A percentile compares a stretch with the other conserved stretches of the same genome.
phyloP scores from a whole-genome alignment of 2,797 vertebrate species.

The Rhinatrema bivittatum region DNA sequence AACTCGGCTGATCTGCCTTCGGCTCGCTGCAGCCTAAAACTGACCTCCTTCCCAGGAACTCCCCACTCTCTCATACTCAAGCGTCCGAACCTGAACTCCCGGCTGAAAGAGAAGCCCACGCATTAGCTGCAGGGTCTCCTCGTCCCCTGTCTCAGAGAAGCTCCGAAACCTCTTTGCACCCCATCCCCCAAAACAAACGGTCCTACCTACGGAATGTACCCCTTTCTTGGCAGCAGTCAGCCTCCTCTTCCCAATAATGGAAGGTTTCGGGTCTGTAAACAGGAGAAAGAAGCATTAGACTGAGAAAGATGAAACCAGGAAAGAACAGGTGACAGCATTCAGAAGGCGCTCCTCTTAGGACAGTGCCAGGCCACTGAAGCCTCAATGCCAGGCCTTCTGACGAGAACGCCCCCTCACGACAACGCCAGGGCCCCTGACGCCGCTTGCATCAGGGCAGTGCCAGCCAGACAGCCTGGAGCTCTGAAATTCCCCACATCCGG shows the following conservation, averaged over 20 bases:
- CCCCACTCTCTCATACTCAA: no score
- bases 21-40: background rate
- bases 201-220: slow-evolving; percentile 64
- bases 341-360: slow-evolving; percentile 4
- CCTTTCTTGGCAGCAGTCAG: slow-evolving; percentile 82
- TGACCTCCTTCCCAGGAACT: no score
- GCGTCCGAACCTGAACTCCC: no score
- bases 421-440: slow-evolving; percentile 14
- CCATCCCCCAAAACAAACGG: no score
- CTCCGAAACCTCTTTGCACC: no score
- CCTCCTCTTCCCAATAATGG: slow-evolving; percentile 95
- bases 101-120: no score
- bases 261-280: slow-evolving; percentile 79
- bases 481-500: no score
- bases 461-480: no score
- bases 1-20: background rate
- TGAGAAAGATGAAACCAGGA: background rate
- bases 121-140: no score
- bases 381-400: background rate
- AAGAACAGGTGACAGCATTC: background rate
- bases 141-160: no score
- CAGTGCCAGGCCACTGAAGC: background rate
- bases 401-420: slow-evolving; percentile 18
- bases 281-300: slow-evolving; percentile 16
- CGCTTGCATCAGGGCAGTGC: slow-evolving; percentile 45